Conservation (phyloP, 2,797 vertebrate genomes). For the Syngnathus rostellatus region DNA sequence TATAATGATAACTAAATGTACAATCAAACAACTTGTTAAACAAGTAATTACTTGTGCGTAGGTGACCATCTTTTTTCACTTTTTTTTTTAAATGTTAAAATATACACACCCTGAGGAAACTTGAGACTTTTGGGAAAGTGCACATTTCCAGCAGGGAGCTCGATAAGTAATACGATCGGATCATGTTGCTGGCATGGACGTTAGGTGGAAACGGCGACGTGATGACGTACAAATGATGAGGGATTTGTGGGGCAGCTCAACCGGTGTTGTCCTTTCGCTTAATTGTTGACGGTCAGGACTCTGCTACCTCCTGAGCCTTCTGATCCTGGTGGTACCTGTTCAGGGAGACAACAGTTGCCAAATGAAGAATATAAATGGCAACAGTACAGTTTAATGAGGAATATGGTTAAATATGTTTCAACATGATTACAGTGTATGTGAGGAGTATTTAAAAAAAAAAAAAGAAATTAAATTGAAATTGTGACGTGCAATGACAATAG, state of each 20-base stretch:
- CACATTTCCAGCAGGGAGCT: slow-evolving; percentile 44
- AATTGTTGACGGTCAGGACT: slow-evolving; percentile 51
- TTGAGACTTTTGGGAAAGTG: slow-evolving; percentile 37
- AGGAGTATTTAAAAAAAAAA: too few relatives aligned
- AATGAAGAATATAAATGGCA: background rate
- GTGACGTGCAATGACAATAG: too few relatives aligned
- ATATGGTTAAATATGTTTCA: background rate
- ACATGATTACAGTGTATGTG: too few relatives aligned
- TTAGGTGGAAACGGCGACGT: slow-evolving; percentile 27
- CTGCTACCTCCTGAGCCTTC: slow-evolving; percentile 62
- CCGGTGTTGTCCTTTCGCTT: slow-evolving; percentile 48
- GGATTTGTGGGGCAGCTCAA: slow-evolving; percentile 6
- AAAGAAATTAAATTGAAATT: too few relatives aligned
- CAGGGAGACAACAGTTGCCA: background rate
- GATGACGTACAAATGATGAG: slow-evolving; percentile 20
- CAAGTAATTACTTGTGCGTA: slow-evolving; percentile 52
- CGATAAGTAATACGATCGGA: slow-evolving; percentile 34
- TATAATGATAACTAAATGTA: slow-evolving; percentile 39
- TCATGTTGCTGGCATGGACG: slow-evolving; percentile 43
- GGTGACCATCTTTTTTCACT: slow-evolving; percentile 34
- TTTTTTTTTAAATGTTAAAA: background rate
- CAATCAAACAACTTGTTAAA: slow-evolving; percentile 47
- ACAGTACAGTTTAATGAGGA: background rate
- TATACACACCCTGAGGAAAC: slow-evolving; percentile 43
- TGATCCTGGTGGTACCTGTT: slow-evolving; percentile 74